A percentile compares a stretch with the other conserved stretches of the same genome.
phyloP scores from a whole-genome alignment of 2,113 vertebrate species.

The Muntiacus reevesi region DNA sequence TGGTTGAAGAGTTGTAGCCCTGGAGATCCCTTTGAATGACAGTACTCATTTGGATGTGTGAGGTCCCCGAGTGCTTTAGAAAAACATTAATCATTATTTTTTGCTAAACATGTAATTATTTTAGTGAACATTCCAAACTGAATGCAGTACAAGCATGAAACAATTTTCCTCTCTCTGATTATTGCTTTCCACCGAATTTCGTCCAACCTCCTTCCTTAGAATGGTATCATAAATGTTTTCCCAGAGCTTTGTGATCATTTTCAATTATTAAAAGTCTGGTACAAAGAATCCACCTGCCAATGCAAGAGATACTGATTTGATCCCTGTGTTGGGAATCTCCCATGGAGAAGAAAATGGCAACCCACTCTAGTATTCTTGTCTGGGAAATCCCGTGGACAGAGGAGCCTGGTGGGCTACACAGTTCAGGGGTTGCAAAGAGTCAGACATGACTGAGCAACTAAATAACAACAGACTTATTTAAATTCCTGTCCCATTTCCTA shows the following conservation, averaged over 20 bases:
- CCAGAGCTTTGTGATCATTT: not conserved
- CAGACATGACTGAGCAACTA: not conserved
- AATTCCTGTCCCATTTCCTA: not conserved
- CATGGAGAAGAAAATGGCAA: not conserved
- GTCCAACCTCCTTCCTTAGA: not conserved
- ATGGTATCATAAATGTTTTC: not conserved
- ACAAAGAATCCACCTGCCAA: not conserved
- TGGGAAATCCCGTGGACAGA: not conserved
- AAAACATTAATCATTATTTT: constrained; percentile 54
- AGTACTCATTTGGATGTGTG: constrained; percentile 14
- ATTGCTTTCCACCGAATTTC: not conserved
- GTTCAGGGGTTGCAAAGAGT: not conserved
- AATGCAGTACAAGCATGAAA: not conserved
- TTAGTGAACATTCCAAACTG: constrained; percentile 31
- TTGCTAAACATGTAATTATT: constrained; percentile 46
- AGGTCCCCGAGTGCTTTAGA: constrained; percentile 22
- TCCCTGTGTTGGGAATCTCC: not conserved
- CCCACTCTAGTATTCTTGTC: not conserved
- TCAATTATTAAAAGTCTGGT: not conserved
- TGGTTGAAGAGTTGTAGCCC: constrained; percentile 1
- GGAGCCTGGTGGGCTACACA: not conserved
- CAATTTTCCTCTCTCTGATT: constrained; percentile 31
- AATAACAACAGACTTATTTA: not conserved
- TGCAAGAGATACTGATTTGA: not conserved
- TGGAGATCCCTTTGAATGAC: constrained; percentile 42